Conservation (phyloP, 2,888 invertebrate species). For the Glaucopsyche alexis region DNA sequence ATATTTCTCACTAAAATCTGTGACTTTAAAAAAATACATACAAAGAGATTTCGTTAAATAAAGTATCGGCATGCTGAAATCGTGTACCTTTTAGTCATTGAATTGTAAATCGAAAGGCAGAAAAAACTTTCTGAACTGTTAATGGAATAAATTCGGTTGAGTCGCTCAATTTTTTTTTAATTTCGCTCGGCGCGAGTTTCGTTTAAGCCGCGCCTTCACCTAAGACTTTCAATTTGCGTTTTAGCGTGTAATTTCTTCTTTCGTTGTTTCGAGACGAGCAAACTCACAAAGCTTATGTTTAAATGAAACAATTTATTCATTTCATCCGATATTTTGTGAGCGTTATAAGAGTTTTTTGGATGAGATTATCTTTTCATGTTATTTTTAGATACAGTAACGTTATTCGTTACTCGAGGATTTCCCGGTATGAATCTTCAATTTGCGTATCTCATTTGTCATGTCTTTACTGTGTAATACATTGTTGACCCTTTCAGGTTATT, state of each 20-base stretch:
- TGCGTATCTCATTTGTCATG: slow-evolving; percentile 17
- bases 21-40: background rate
- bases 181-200: slow-evolving; percentile 47
- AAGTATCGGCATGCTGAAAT: slow-evolving; percentile 6
- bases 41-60: background rate
- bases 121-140: slow-evolving; percentile 28
- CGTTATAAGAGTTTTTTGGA: slow-evolving; percentile 23
- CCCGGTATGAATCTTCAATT: slow-evolving; percentile 2
- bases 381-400: background rate
- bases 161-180: slow-evolving; percentile 48
- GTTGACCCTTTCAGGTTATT: background rate
- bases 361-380: slow-evolving; percentile 4
- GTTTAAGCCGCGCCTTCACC: slow-evolving; percentile 43
- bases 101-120: slow-evolving; percentile 25
- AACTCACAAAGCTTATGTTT: slow-evolving; percentile 31
- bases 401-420: background rate
- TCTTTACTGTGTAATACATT: slow-evolving; percentile 5
- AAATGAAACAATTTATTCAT: slow-evolving; percentile 33
- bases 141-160: slow-evolving; percentile 31
- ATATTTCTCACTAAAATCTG: too few species aligned
- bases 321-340: slow-evolving; percentile 26
- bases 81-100: slow-evolving; percentile 13
- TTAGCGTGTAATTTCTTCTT: slow-evolving; percentile 48
- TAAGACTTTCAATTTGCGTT: slow-evolving; percentile 51
- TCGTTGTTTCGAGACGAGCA: slow-evolving; percentile 42